These are phyloP conservation scores for Prolemur simus DNA, from an alignment of 2,113 vertebrate genomes.

Conservation along the genomic window DNA sequence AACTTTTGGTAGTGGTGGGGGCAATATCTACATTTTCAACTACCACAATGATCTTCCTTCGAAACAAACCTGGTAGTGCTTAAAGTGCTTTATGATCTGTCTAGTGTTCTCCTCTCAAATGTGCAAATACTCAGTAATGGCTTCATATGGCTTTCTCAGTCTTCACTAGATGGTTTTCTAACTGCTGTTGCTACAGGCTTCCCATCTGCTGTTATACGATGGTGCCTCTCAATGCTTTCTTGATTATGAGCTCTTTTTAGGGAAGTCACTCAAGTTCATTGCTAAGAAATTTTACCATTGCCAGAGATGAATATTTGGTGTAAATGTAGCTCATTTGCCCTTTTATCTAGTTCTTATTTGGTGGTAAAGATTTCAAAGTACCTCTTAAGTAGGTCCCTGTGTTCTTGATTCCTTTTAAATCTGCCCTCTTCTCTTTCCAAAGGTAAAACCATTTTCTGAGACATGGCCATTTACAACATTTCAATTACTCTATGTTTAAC, in stretches of 20 bases:
- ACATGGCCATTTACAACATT: neutral
- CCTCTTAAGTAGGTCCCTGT: neutral
- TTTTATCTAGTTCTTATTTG: neutral
- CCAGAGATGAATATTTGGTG: neutral
- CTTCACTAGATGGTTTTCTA: neutral
- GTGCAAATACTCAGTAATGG: neutral
- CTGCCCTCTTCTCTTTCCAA: neutral
- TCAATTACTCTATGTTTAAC: neutral
- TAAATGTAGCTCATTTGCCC: neutral
- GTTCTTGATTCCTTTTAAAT: neutral
- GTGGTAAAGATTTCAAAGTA: neutral
- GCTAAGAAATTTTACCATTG: neutral
- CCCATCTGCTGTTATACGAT: neutral
- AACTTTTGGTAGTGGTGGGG: neutral
- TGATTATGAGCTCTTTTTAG: neutral
- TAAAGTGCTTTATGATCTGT: neutral
- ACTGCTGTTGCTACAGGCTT: neutral
- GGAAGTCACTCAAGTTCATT: conserved; percentile 6
- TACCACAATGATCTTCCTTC: neutral
- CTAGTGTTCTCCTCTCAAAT: neutral
- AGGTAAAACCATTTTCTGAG: neutral
- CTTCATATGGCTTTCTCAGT: neutral
- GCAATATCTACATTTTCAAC: neutral
- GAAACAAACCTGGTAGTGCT: neutral
- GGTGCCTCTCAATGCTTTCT: neutral